Conservation (phyloP, 2,113 vertebrate genomes). For the Aptenodytes patagonicus region DNA sequence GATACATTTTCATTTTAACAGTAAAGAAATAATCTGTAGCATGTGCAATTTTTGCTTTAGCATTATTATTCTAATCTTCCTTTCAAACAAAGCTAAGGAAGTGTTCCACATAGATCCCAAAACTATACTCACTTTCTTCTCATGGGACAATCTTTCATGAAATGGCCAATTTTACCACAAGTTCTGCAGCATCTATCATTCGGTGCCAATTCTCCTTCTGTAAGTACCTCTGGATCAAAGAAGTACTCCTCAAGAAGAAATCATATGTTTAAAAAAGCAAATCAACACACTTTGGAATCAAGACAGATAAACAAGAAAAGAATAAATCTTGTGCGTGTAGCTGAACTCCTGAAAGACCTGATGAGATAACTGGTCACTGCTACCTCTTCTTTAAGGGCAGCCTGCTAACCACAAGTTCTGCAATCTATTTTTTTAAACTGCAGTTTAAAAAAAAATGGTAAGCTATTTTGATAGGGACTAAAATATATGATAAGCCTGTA, state of each 20-base stretch:
- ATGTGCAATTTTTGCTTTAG: neutral
- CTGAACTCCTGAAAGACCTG: neutral
- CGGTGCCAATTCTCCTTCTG: slow-evolving; percentile 87
- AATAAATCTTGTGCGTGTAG: neutral
- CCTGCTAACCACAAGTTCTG: neutral
- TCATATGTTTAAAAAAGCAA: neutral
- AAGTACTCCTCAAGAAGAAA: slow-evolving; percentile 81
- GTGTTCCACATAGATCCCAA: neutral
- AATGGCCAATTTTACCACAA: slow-evolving; percentile 91
- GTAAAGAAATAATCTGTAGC: neutral
- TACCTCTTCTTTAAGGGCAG: neutral
- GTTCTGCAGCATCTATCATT: slow-evolving; percentile 90
- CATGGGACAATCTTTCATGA: slow-evolving; percentile 90
- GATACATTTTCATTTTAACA: neutral
- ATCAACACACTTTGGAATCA: neutral
- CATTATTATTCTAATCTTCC: neutral
- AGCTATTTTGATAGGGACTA: neutral
- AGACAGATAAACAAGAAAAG: neutral
- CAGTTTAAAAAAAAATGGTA: neutral
- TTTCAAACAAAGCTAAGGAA: neutral
- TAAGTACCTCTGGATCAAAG: slow-evolving; percentile 87
- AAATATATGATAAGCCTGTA: neutral
- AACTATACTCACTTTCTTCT: slow-evolving; percentile 79
- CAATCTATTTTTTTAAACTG: neutral
- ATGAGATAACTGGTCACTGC: neutral